phyloP scores from a whole-genome alignment of 2,113 vertebrate genomes.

The Eulemur rufifrons region DNA sequence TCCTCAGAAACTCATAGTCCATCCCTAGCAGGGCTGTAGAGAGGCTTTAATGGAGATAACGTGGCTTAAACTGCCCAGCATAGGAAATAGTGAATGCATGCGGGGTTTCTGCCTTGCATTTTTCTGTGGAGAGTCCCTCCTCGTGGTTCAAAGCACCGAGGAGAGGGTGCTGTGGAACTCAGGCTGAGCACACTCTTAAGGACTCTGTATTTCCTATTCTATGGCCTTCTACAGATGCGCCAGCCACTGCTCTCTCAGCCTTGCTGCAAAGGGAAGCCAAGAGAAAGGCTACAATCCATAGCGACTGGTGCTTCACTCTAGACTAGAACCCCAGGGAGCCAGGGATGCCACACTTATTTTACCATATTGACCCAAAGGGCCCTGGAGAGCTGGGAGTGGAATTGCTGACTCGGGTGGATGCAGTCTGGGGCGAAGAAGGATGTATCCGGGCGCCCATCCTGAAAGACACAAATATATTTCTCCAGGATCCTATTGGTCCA shows the following conservation, averaged over 20 bases:
- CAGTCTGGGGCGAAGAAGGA: conserved; percentile 94
- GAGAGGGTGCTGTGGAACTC: background rate
- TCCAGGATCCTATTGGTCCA: background rate
- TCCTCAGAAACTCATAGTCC: background rate
- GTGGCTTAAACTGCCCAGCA: background rate
- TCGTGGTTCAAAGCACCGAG: background rate
- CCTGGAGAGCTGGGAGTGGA: conserved; percentile 91
- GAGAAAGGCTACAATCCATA: background rate
- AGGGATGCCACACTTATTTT: conserved; percentile 17
- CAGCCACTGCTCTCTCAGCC: background rate
- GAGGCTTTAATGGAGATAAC: background rate
- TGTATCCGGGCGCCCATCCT: conserved; percentile 89
- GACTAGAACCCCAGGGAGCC: background rate
- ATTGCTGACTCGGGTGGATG: conserved; percentile 91
- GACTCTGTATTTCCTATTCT: background rate
- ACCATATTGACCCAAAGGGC: conserved; percentile 95
- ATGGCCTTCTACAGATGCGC: accelerated
- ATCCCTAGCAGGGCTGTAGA: background rate
- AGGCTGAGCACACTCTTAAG: background rate
- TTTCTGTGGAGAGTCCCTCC: accelerated
- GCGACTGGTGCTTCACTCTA: background rate
- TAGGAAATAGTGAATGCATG: accelerated
- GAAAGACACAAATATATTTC: conserved; percentile 23
- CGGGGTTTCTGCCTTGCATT: background rate
- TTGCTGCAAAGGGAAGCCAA: background rate